A percentile compares a stretch with the other conserved stretches of the same genome.
phyloP scores from a whole-genome alignment of 37 sponge, comb jelly and placozoan genomes.

The Eunapius fragilis region DNA sequence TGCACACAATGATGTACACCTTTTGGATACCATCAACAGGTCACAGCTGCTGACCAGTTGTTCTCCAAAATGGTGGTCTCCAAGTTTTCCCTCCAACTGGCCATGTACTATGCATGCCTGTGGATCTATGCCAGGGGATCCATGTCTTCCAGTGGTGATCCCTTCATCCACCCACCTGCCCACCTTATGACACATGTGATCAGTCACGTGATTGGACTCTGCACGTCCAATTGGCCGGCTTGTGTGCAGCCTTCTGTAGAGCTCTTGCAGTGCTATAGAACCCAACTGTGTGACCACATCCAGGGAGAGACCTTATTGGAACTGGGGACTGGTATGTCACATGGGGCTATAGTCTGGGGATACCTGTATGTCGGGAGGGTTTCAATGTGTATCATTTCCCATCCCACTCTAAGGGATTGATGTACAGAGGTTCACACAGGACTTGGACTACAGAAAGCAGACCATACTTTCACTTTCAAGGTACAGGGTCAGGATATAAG shows the following conservation, averaged over 20 bases:
- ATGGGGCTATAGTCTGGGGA: no score
- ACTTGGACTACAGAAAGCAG: conserved; percentile 39
- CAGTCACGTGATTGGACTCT: conserved; percentile 19
- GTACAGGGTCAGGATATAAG: no score
- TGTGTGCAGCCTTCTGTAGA: conserved; percentile 20
- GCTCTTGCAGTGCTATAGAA: conserved; percentile 44
- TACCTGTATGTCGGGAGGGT: no score
- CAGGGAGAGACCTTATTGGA: conserved; percentile 45
- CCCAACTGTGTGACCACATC: conserved; percentile 23
- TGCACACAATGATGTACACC: background rate
- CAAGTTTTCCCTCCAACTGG: conserved; percentile 44
- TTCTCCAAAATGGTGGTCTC: conserved; percentile 16
- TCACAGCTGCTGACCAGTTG: conserved; percentile 21
- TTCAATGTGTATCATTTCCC: no score
- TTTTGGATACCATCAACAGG: conserved; percentile 1
- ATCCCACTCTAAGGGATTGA: conserved; percentile 51
- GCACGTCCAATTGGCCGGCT: conserved; percentile 33
- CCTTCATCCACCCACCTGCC: conserved; percentile 38
- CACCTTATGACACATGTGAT: conserved; percentile 41
- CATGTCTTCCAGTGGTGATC: background rate
- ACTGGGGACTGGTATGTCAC: conserved; percentile 40
- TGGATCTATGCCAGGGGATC: conserved; percentile 26
- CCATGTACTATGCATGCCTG: conserved; percentile 58
- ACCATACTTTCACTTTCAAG: conserved; percentile 57
- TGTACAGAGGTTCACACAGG: conserved; percentile 41